Evolutionary conservation across 2,797 vertebrate species (phyloP).

Genomic region (Sarcoramphus papa): DNA sequence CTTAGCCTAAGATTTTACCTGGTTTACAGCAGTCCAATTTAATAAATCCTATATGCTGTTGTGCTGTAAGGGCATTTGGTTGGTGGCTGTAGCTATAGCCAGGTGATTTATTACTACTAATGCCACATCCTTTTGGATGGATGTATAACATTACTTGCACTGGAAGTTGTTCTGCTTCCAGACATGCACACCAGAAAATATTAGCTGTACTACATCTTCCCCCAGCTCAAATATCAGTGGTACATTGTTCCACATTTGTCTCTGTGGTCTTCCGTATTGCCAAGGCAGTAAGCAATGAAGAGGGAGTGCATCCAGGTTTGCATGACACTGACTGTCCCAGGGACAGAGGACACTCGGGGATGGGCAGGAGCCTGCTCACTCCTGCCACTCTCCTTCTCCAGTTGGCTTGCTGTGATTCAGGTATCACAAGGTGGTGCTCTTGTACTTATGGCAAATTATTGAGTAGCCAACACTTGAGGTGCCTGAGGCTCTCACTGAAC

Average conservation of each 20-base stretch:
- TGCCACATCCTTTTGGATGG: neutral
- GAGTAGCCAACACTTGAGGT: neutral
- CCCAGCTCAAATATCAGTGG: neutral
- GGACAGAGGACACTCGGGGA: neutral
- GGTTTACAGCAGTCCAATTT: neutral
- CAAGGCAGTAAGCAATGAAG: neutral
- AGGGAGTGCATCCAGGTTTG: rapidly evolving
- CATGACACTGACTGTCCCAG: neutral
- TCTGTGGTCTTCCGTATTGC: neutral
- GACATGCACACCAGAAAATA: neutral
- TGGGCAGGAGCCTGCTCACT: neutral
- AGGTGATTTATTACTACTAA: neutral
- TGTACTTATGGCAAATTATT: slow-evolving; percentile 2
- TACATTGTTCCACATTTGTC: neutral
- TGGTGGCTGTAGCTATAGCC: neutral
- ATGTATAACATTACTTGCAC: neutral
- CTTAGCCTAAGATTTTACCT: neutral
- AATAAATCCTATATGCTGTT: neutral
- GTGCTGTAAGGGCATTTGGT: neutral
- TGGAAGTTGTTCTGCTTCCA: neutral
- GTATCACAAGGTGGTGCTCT: slow-evolving; percentile 63
- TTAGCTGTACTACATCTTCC: neutral
- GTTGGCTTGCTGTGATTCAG: neutral
- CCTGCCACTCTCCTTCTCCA: neutral
- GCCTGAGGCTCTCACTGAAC: neutral